These are phyloP conservation scores for Mesorhabditis belari DNA, from an alignment of 2,888 invertebrate genomes.

Conservation along the genomic window DNA sequence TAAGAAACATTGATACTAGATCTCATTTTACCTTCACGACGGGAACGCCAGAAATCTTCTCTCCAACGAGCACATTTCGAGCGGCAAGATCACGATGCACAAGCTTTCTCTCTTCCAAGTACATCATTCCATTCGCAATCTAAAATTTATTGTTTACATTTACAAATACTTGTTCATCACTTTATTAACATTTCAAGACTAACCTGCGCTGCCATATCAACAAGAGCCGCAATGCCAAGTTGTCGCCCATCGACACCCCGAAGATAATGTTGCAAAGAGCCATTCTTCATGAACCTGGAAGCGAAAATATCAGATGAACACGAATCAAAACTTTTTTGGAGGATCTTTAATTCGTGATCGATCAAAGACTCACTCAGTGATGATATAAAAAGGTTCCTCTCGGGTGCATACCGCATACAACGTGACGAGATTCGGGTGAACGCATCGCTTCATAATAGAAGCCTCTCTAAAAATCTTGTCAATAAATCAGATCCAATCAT, in stretches of 20 bases:
- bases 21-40: constrained; percentile 51
- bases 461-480: constrained; percentile 68
- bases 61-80: constrained; percentile 57
- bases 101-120: constrained; percentile 65
- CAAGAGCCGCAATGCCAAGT: constrained; percentile 81
- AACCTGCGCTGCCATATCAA: constrained; percentile 87
- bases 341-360: no score
- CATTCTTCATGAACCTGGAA: constrained; percentile 73
- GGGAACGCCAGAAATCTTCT: constrained; percentile 62
- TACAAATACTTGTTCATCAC: neutral
- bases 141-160: constrained; percentile 18
- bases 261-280: constrained; percentile 67
- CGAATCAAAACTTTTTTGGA: neutral
- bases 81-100: constrained; percentile 76
- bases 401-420: constrained; percentile 86
- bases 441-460: constrained; percentile 95
- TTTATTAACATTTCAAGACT: neutral
- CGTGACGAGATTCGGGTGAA: constrained; percentile 88
- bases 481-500: neutral
- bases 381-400: constrained; percentile 87
- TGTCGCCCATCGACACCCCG: constrained; percentile 58
- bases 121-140: constrained; percentile 58
- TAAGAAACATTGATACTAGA: neutral
- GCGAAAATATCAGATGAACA: neutral
- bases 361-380: constrained; percentile 62